These are phyloP conservation scores for Shinisaurus crocodilurus DNA, from an alignment of 2,113 vertebrate species.

Conservation along the genomic window DNA sequence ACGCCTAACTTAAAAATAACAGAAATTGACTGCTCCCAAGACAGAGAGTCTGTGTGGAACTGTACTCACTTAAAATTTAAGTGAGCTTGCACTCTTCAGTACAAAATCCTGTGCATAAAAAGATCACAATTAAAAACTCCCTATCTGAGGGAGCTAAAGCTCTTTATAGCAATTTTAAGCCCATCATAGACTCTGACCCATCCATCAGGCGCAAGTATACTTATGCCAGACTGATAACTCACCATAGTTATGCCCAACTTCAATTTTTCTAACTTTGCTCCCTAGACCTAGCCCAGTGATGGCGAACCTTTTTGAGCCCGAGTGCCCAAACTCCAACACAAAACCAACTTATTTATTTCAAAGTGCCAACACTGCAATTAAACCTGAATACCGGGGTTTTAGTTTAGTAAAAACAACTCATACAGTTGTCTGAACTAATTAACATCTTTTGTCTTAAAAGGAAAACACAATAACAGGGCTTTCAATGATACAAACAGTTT, in stretches of 20 bases:
- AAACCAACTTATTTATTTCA: too few species aligned
- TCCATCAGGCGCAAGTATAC: background rate
- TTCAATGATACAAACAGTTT: too few species aligned
- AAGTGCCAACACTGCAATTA: too few species aligned
- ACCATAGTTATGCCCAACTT: background rate
- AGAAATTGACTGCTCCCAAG: background rate
- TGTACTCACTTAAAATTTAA: background rate
- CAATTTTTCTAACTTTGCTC: background rate
- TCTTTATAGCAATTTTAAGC: background rate
- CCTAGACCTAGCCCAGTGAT: too few species aligned
- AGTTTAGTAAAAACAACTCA: too few species aligned
- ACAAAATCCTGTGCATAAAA: background rate
- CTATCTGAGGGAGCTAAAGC: background rate
- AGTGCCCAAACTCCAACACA: too few species aligned
- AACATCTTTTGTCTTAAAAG: too few species aligned
- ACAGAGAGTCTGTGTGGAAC: background rate
- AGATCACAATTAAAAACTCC: background rate
- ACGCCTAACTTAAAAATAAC: background rate
- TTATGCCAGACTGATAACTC: background rate
- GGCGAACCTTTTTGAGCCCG: too few species aligned
- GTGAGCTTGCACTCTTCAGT: background rate
- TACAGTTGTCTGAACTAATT: too few species aligned
- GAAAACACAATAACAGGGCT: too few species aligned
- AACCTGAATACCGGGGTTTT: too few species aligned
- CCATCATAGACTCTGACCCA: background rate